Base-by-base conservation (phyloP, 2,113 vertebrate genomes). In the Ibidorhyncha struthersii region DNA sequence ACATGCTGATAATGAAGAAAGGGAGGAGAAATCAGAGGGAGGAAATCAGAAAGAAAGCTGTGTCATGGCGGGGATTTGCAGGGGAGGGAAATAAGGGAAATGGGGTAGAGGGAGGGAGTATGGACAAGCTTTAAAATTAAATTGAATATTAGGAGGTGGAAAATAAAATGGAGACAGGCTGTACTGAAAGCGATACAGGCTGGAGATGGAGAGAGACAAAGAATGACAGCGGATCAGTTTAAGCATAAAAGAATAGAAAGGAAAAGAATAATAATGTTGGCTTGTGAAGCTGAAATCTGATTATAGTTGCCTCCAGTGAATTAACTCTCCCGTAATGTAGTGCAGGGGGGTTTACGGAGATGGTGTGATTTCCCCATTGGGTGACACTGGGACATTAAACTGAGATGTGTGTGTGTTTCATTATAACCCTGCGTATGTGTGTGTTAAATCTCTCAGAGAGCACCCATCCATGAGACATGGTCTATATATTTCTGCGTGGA, bases 1-100 rank as follows among this genome's bases (percentile, higher is more conserved):
- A 92, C 97, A 95, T 56, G 59, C 73, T 90, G 97, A 97, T 98
- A 98, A 97, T 94, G 90, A 97, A 94, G 95, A 90, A 83, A 94
- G 49, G 95, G 93, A 92, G 76, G 85, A 87, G 89, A 82, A 90
- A 92, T 92, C 72, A 89, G 45, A 58, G 70, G 70, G 91, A 90
- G 82, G 69, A 62, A 90, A 92, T 81, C 81, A 70, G 45, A 90
- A 65, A 49, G 74, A 92, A 95, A 91, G 89, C 91, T 90, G 50
- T 83, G 56, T 86, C 76, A 58, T 90, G 4, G 41, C 47, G 45
- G 23, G 61, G 85, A 91, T 97, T 96, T 96, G 19, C 81, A 82
- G 59, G 56, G 81, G 29, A 38, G 55, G 15, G 61, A 76, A 53
- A 53, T 47, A 89, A 59, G 4, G 14, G 49, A 52, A 61, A 49